Conservation (phyloP, 1,140 invertebrate species). For the Pissodes strobi region DNA sequence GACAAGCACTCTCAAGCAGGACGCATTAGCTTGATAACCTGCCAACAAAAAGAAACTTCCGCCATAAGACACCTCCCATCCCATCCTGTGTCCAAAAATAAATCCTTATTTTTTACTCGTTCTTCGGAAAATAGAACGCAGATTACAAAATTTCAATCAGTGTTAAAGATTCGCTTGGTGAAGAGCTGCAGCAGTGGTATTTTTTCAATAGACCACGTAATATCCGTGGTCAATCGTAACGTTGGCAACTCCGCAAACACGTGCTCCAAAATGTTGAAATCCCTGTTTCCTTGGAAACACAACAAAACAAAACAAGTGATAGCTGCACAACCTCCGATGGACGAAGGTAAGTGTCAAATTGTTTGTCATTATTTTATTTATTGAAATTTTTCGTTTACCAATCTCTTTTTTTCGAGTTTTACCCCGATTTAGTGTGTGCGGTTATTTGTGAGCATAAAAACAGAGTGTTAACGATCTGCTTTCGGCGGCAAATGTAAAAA, state of each 20-base stretch:
- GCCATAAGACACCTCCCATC: conserved; percentile 13
- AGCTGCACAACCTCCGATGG: conserved; percentile 46
- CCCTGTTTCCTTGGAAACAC: conserved; percentile 54
- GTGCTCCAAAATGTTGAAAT: conserved; percentile 46
- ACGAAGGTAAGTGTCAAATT: conserved; percentile 47
- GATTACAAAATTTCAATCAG: conserved; percentile 7
- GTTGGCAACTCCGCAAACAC: conserved; percentile 31
- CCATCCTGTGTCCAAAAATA: conserved; percentile 24
- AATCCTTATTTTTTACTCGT: conserved; percentile 1
- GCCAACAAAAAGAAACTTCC: conserved; percentile 31
- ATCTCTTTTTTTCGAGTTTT: background rate
- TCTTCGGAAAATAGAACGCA: conserved; percentile 9
- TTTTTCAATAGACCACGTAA: conserved; percentile 4
- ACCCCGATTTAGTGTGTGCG: conserved; percentile 1
- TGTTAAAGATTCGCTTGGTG: background rate
- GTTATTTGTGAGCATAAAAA: background rate
- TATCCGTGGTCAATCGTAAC: background rate
- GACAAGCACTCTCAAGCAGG: conserved; percentile 5
- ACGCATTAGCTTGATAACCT: conserved; percentile 17
- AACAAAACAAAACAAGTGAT: conserved; percentile 52
- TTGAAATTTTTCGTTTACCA: background rate
- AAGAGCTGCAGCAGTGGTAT: background rate
- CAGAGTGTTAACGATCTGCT: background rate
- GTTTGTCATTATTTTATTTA: conserved; percentile 15
- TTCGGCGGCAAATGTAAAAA: conserved; percentile 21